phyloP scores from a whole-genome alignment of 2,888 invertebrate species.

The Euplagia quadripunctaria region DNA sequence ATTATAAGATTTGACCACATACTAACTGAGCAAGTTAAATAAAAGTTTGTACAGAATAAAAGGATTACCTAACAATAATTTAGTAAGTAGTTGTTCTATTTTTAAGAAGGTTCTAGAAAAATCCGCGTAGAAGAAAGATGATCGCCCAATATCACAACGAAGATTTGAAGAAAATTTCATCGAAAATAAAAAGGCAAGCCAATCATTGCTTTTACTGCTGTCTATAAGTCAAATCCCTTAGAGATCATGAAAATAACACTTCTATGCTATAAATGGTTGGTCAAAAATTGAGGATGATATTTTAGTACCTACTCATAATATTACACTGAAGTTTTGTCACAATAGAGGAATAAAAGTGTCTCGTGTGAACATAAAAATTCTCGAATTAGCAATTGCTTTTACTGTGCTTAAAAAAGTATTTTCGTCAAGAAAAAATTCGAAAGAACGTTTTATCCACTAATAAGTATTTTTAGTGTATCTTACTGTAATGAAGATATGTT shows the following conservation, averaged over 20 bases:
- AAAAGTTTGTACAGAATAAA: neutral
- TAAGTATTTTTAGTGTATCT: no score
- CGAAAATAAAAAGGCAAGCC: conserved; percentile 33
- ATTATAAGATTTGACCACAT: neutral
- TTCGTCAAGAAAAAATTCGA: no score
- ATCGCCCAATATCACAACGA: conserved; percentile 33
- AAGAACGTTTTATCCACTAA: no score
- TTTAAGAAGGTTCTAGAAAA: neutral
- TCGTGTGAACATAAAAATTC: no score
- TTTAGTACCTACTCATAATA: conserved; percentile 4
- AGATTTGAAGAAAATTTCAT: conserved; percentile 33
- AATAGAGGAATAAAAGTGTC: no score
- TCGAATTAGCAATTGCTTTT: no score
- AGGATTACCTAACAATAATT: neutral
- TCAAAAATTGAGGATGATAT: conserved; percentile 11
- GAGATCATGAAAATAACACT: conserved; percentile 36
- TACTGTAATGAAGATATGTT: no score
- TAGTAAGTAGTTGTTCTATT: neutral
- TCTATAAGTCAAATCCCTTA: conserved; percentile 32
- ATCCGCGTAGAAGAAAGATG: conserved; percentile 14
- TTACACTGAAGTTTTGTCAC: conserved; percentile 4
- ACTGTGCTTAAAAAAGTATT: no score
- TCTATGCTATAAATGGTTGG: neutral
- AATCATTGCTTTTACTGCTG: conserved; percentile 44
- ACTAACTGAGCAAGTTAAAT: neutral